Evolutionary conservation across 1,140 invertebrate species (phyloP).

Genomic region (Heliconius melpomene): DNA sequence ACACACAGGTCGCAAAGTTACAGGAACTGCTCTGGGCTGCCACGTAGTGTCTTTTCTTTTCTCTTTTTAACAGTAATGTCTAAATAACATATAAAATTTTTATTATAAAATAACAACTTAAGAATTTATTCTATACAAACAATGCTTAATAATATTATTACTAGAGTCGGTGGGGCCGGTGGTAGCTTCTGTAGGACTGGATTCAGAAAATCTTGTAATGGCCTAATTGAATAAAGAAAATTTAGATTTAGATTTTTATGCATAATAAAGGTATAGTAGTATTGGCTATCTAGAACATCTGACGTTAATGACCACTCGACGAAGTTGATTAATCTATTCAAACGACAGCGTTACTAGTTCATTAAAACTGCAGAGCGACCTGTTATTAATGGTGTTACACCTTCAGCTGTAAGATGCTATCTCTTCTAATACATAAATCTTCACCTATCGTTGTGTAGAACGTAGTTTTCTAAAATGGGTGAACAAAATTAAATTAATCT

Average conservation of each 20-base stretch:
- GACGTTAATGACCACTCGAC: background rate
- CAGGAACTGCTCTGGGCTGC: too few relatives aligned
- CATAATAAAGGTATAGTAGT: background rate
- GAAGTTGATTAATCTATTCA: conserved; percentile 15
- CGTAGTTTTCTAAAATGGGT: background rate
- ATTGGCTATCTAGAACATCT: background rate
- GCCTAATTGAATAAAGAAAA: too few relatives aligned
- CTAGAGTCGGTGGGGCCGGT: too few relatives aligned
- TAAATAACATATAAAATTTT: too few relatives aligned
- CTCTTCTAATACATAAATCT: conserved; percentile 1
- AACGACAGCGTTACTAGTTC: conserved; percentile 8
- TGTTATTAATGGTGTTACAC: conserved; percentile 13
- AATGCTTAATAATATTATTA: too few relatives aligned
- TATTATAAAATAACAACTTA: too few relatives aligned
- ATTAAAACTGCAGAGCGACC: conserved; percentile 6
- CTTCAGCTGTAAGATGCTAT: background rate
- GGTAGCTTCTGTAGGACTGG: too few relatives aligned
- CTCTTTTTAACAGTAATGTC: too few relatives aligned
- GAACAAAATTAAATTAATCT: background rate
- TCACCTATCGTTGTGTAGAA: background rate
- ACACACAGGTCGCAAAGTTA: too few relatives aligned
- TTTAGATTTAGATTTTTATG: background rate
- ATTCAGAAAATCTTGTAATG: too few relatives aligned
- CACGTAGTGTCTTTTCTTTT: too few relatives aligned
- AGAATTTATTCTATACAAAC: too few relatives aligned